phyloP scores from a whole-genome alignment of 64 coral and sea anemone species.

The Stylophora pistillata region DNA sequence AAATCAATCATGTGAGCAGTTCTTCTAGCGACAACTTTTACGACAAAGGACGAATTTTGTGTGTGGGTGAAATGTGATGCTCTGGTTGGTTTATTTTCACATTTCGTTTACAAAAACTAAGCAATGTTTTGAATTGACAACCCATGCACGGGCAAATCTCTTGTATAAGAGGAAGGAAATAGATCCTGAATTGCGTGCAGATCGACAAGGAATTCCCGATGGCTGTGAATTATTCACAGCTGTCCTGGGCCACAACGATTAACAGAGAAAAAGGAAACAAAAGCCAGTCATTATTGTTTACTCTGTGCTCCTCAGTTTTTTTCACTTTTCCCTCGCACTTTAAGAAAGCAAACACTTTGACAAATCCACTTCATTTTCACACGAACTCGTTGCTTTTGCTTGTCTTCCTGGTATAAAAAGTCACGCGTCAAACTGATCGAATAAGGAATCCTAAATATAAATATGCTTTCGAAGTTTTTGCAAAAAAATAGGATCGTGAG shows the following conservation, averaged over 20 bases:
- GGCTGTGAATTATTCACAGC: constrained; percentile 47
- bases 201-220: not conserved
- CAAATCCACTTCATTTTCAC: not conserved
- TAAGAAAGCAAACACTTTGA: not conserved
- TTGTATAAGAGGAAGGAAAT: not conserved
- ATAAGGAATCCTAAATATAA: not conserved
- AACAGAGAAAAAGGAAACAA: constrained; percentile 22
- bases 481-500: not conserved
- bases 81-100: not conserved
- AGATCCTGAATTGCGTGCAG: constrained; percentile 8
- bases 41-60: not conserved
- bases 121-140: not conserved
- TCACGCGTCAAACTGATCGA: not conserved
- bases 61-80: not conserved
- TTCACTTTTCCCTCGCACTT: not conserved
- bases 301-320: not conserved
- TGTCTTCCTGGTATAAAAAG: not conserved
- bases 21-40: not conserved
- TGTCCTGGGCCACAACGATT: constrained; percentile 31
- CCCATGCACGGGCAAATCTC: not conserved
- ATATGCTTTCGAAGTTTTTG: not conserved
- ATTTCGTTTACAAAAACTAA: not conserved
- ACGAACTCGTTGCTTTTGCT: not conserved
- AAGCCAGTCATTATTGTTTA: constrained; percentile 15
- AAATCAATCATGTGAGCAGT: not conserved